A percentile compares a stretch with the other conserved stretches of the same genome.
Evolutionary conservation across 2,113 vertebrate species (phyloP).

Genomic region (Charina bottae): DNA sequence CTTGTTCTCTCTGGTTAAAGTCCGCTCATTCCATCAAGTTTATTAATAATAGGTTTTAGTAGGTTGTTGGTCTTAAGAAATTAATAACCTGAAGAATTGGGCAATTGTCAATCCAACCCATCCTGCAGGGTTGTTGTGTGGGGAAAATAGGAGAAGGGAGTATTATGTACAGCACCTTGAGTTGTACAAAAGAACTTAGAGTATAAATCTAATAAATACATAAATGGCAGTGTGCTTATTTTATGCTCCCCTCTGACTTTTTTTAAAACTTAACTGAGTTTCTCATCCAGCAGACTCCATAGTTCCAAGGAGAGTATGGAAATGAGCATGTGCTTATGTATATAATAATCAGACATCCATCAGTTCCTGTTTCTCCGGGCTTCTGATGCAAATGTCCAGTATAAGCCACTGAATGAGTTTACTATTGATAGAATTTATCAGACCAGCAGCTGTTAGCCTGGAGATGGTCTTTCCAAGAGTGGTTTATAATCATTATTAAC

Average conservation of each 20-base stretch:
- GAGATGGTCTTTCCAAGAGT: constrained; percentile 31
- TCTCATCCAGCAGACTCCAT: neutral
- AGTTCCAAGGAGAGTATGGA: neutral
- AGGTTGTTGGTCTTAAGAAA: neutral
- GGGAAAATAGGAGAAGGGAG: neutral
- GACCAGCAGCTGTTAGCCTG: neutral
- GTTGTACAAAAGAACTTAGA: neutral
- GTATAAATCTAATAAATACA: neutral
- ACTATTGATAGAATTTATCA: neutral
- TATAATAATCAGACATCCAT: neutral
- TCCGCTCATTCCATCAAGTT: neutral
- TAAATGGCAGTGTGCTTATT: neutral
- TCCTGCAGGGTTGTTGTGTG: neutral
- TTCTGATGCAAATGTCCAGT: neutral
- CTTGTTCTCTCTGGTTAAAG: neutral
- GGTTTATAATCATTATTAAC: constrained; percentile 16
- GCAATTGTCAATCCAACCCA: neutral
- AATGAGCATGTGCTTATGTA: neutral
- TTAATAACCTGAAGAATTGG: neutral
- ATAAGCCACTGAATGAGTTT: neutral
- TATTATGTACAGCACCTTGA: neutral
- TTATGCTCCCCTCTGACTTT: neutral
- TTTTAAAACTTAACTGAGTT: neutral
- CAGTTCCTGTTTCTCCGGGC: accelerated
- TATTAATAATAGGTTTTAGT: neutral